Evolutionary conservation across 1,140 invertebrate species (phyloP).

Genomic region (Brachionus koreanus): DNA sequence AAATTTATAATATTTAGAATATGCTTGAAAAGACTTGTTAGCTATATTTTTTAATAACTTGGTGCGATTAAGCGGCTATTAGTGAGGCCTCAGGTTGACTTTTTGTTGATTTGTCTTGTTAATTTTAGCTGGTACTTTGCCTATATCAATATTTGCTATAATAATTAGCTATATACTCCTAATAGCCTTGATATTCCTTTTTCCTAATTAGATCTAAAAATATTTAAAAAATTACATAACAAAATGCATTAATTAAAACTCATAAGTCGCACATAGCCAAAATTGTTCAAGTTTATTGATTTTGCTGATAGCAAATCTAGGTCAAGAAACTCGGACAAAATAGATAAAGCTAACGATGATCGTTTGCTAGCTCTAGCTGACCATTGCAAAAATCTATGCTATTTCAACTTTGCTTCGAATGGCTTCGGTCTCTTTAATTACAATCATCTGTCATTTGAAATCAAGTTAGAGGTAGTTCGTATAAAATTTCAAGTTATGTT

Average conservation of each 20-base stretch:
- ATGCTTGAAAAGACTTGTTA: background rate
- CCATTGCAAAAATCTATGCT: background rate
- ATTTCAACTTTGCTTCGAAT: background rate
- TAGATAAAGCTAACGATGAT: background rate
- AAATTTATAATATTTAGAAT: background rate
- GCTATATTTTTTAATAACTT: background rate
- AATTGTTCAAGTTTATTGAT: background rate
- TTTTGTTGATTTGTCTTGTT: background rate
- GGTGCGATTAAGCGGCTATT: background rate
- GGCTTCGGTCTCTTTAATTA: constrained; percentile 6
- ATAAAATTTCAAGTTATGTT: constrained; percentile 10
- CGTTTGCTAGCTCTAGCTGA: background rate
- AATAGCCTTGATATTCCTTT: background rate
- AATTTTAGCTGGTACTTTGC: background rate
- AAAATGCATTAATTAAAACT: background rate
- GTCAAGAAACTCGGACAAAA: background rate
- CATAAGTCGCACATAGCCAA: background rate
- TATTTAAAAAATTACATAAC: background rate
- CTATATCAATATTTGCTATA: background rate
- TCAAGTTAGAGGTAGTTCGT: constrained; percentile 5
- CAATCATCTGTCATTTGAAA: constrained; percentile 23
- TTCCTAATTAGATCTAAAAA: background rate
- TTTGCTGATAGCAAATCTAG: background rate
- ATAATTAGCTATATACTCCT: background rate
- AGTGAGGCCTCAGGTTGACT: background rate